Evolutionary conservation across 2,113 vertebrate genomes (phyloP).

Genomic region (Pithys albifrons): DNA sequence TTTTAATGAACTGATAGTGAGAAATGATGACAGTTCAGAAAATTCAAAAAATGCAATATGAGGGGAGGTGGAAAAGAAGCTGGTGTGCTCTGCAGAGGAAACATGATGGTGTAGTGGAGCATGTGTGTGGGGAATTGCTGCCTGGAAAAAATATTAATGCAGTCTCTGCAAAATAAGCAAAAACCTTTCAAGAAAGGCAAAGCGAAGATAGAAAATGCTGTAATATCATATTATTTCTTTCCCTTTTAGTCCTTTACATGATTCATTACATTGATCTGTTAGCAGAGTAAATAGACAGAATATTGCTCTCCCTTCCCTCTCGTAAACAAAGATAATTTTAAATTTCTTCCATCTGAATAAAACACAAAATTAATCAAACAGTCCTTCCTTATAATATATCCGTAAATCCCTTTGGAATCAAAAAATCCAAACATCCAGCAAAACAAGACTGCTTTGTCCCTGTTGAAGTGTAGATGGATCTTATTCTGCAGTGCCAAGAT

Average conservation of each 20-base stretch:
- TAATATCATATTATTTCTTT: background rate
- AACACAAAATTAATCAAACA: background rate
- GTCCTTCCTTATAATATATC: background rate
- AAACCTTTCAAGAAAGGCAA: conserved; percentile 35
- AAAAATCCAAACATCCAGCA: background rate
- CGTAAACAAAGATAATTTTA: background rate
- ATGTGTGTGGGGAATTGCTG: conserved; percentile 4
- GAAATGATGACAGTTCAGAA: background rate
- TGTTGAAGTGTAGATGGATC: background rate
- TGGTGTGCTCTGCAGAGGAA: background rate
- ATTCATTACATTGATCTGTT: conserved; percentile 14
- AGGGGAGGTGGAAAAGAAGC: background rate
- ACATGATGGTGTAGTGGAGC: background rate
- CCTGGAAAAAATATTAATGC: conserved; percentile 25
- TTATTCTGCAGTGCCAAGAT: background rate
- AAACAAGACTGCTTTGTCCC: background rate
- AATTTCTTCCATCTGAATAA: conserved; percentile 12
- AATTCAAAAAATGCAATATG: background rate
- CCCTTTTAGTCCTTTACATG: background rate
- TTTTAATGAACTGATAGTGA: background rate
- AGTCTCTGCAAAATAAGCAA: conserved; percentile 51
- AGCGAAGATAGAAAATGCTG: conserved; percentile 18
- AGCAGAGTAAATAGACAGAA: background rate
- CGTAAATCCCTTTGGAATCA: background rate
- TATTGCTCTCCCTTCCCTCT: background rate